Base-by-base conservation (phyloP, 2,888 invertebrate genomes). In the Stegana nigrithorax region DNA sequence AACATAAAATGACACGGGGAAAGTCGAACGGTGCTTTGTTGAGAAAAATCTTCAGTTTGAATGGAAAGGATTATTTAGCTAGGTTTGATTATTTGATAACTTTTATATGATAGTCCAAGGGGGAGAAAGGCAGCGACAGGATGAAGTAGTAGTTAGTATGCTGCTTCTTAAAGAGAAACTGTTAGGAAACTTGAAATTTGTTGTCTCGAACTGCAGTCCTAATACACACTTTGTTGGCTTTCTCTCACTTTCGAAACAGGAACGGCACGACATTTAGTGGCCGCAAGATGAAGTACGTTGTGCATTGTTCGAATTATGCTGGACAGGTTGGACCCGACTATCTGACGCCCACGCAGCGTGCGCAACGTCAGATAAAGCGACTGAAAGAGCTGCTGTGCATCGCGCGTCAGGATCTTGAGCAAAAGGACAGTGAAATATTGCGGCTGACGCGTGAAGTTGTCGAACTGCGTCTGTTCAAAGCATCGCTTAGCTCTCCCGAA, bases 291-390 rank as follows among this genome's bases (percentile, higher is more conserved):
- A 91, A 93, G 73, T 95, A 93, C 84, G 93, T 95, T 65, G 90
- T 94, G 55, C 95, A 95, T 83, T 95, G 95, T 83, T 93, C 93
- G 59, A 91, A 92, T 69, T 91, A 93, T 83, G 90, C 91, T 4
- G 91, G 91, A 1, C 90, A 91, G 55, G 91, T 92, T 55, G 92
- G 91, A 47, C 92, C 93, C 65, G 93, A 94, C 77, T 95, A 95
- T 84, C 88, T 95, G 63, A 95, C 95, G 58, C 95, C 95, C 12
- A 95, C 95, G 1, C 95, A 95, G 83, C 87, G 95, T 65, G 94
- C 94, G 8, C 92, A 93, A 77, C 88, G 91, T 71, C 93, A 94
- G 84, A 91, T 95, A 36, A 89, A 92, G 66, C 90, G 92, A 63
- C 89, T 95, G 23, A 91, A 93, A 87, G 88, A 89, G 64, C 86